Conservation (phyloP, 2,888 invertebrate genomes). For the Ptycholaimellus sp. region DNA sequence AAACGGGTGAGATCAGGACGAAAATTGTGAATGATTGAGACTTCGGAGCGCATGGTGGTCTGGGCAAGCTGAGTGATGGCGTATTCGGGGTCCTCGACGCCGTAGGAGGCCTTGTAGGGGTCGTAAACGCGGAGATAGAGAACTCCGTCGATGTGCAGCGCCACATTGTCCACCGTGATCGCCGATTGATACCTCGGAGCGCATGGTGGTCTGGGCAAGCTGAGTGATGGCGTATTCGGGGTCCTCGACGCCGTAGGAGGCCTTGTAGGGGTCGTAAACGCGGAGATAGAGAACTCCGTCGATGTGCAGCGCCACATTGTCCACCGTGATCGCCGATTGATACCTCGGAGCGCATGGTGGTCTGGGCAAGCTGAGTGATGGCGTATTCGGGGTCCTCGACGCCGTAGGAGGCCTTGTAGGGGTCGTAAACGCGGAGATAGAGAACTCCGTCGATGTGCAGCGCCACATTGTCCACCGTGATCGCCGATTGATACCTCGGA, state of each 20-base stretch:
- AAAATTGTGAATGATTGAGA: too few species aligned
- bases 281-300: conserved; percentile 88
- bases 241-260: conserved; percentile 94
- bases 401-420: conserved; percentile 82
- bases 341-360: conserved; percentile 86
- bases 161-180: conserved; percentile 90
- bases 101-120: conserved; percentile 81
- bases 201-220: conserved; percentile 95
- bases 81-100: conserved; percentile 96
- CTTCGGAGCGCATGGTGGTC: conserved; percentile 94
- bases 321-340: conserved; percentile 87
- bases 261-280: conserved; percentile 72
- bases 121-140: conserved; percentile 74
- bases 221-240: conserved; percentile 97
- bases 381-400: conserved; percentile 99
- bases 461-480: conserved; percentile 88
- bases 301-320: conserved; percentile 82
- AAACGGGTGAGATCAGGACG: too few species aligned
- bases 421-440: conserved; percentile 71
- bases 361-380: conserved; percentile 91
- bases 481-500: conserved; percentile 80
- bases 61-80: conserved; percentile 95
- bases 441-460: conserved; percentile 85
- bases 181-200: conserved; percentile 81
- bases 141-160: conserved; percentile 82